Base-by-base conservation (phyloP, 2,888 invertebrate species). In the Adineta ricciae region DNA sequence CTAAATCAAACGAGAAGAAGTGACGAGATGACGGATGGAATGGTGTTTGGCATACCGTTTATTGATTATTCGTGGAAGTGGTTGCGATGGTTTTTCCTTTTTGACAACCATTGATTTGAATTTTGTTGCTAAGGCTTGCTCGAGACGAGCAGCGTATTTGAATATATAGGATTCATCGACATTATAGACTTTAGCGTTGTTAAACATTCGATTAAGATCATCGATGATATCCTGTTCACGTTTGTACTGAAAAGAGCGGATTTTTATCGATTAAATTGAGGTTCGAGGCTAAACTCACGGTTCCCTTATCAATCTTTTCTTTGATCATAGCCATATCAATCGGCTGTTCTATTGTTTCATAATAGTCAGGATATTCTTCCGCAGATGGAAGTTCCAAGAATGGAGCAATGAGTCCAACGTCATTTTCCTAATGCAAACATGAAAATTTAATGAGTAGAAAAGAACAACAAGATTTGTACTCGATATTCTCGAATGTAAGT, bases 141-240 rank as follows among this genome's bases (percentile, higher is more conserved):
- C 32, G 27, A 85, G 64, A 5, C 83, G 36, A 19, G 41, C 41
- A 14, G 86, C 86, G 64, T 83, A 54, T 83, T 82, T 46, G n/a
- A 82, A 83, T 49, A 86, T 84, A 24, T 54, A 50, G 41, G 64
- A 72, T 24, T 83, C 72, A 27, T 86, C 83, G 5, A 83, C n/a
- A 78, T 86, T 86, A 89, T 96, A 99, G 27, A 93, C 92, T 89
- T 96, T 97, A 0, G 98, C 98, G 91, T 99, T 99, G 87, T 94
- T 94, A 84, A 95, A 95, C 94, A 99, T 95, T 84, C 95, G 92
- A 87, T 94, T 90, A 64, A 99, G 91, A 92, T 99, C 98, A 41
- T 84, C 78, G 24, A 78, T 14, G 14, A 78, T 38, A 24, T 78
- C 78, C 41, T 78, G 78, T 41, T 78, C 78, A 78, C 78, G 78